A percentile compares a stretch with the other conserved stretches of the same genome.
Evolutionary conservation across 2,113 vertebrate species (phyloP).

Genomic region (Melozone crissalis): DNA sequence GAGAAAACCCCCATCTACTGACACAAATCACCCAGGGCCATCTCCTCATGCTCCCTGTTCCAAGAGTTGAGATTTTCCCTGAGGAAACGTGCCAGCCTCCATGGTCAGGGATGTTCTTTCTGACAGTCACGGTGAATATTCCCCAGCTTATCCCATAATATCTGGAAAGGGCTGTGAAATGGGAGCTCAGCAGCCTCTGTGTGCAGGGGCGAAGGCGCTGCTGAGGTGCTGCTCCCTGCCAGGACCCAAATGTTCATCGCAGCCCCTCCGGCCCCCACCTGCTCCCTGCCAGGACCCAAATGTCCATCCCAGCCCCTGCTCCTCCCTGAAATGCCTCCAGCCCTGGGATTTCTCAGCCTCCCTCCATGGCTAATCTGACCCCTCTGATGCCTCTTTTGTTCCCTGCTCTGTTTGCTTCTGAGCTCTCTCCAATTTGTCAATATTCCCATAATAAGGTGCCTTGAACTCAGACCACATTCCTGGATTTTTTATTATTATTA

Average conservation of each 20-base stretch:
- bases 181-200: not conserved
- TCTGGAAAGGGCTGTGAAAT: slow-evolving; percentile 34
- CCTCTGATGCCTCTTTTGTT: not conserved
- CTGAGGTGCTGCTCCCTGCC: not conserved
- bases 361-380: not conserved
- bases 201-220: not conserved
- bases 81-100: not conserved
- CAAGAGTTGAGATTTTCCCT: not conserved
- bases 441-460: not conserved
- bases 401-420: not conserved
- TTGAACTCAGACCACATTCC: not conserved
- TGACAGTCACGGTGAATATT: slow-evolving; percentile 36
- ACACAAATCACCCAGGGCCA: not conserved
- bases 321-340: not conserved
- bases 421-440: not conserved
- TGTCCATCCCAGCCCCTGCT: not conserved
- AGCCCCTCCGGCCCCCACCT: not conserved
- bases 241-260: not conserved
- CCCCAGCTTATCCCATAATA: not conserved
- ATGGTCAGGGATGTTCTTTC: slow-evolving; percentile 25
- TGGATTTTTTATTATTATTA: not conserved
- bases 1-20: not conserved
- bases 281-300: not conserved
- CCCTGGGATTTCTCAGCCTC: not conserved
- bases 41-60: not conserved